Base-by-base conservation (phyloP, 2,113 vertebrate genomes). In the Salminus brasiliensis region DNA sequence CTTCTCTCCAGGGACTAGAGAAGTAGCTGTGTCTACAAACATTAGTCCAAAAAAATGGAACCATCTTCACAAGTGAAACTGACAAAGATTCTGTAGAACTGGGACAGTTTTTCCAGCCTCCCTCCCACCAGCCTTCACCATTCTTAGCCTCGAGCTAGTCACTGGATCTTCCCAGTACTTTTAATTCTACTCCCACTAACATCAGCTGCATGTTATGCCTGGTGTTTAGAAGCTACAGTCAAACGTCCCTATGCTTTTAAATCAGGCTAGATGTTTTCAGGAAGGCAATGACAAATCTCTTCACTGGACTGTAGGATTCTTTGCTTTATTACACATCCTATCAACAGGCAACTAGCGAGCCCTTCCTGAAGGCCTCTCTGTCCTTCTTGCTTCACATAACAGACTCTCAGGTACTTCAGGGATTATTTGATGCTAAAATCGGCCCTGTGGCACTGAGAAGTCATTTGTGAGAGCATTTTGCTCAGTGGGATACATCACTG, bases 81-180 rank as follows among this genome's bases (percentile, higher is more conserved):
- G n/a, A n/a, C n/a, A n/a, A 72, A 81, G 75, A 74, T 72, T 69
- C 67, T 36, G 11, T 60, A 6, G 81, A 47, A 72, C 55, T 79
- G n/a, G n/a, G n/a, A 79, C 39, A 41, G 39, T 10, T n/a, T n/a
- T n/a, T 52, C 4, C 16, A 52, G 18, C 18, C 18, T 52, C 6
- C 47, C 47, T 52, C 47, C 47, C 47, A 18, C 7, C 21, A 63
- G 60, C 30, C n/a, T 63, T 63, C 18, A 63, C 30, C 30, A 29
- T 60, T 60, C 4, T 5, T 63, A 29, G 27, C 27, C 27, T 62
- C 5, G 16, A 62, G 30, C 59, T 29, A 62, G 10, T 4, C 6
- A 18, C 47, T n/a, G 18, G 16, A 32, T 62, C 30, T 62, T 29
- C 32, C 59, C 29, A 62, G 59, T 32, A 29, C n/a, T 30, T 16